These are phyloP conservation scores for Lampropteryx suffumata DNA, from an alignment of 2,888 invertebrate species.

Conservation along the genomic window DNA sequence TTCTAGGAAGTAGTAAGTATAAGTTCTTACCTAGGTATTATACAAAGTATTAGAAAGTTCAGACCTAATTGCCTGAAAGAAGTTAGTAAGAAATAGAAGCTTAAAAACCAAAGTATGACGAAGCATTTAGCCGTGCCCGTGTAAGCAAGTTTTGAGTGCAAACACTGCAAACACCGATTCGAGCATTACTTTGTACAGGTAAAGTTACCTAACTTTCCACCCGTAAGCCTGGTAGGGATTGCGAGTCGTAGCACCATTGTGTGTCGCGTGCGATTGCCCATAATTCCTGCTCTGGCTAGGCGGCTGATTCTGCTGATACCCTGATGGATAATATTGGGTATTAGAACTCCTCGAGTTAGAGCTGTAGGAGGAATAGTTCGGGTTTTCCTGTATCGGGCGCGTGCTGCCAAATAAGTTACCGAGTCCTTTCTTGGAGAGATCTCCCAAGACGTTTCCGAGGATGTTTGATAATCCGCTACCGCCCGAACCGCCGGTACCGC, in stretches of 20 bases:
- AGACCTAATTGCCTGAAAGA: not conserved
- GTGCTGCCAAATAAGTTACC: conserved; percentile 66
- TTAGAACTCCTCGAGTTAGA: conserved; percentile 70
- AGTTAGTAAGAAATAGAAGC: conserved; percentile 3
- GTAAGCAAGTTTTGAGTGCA: conserved; percentile 28
- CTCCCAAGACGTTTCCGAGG: conserved; percentile 65
- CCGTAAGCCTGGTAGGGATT: conserved; percentile 67
- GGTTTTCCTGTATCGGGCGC: conserved; percentile 73
- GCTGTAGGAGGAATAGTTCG: conserved; percentile 66
- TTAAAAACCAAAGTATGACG: conserved; percentile 16
- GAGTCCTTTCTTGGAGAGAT: conserved; percentile 68
- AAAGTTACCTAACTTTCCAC: conserved; percentile 78
- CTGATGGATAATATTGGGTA: conserved; percentile 67
- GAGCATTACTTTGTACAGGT: conserved; percentile 7
- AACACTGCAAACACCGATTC: conserved; percentile 15
- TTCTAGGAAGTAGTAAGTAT: too few species aligned
- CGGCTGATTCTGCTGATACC: conserved; percentile 58
- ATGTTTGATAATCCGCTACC: conserved; percentile 60
- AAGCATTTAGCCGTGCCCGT: conserved; percentile 24
- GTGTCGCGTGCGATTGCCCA: conserved; percentile 56
- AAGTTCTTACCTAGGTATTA: not conserved
- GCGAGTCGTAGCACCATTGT: conserved; percentile 57
- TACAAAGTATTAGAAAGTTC: not conserved
- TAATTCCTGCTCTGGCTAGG: conserved; percentile 66
- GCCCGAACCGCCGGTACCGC: conserved; percentile 37